Evolutionary conservation across 2,888 invertebrate species (phyloP).

Genomic region (Alsophila aescularia): DNA sequence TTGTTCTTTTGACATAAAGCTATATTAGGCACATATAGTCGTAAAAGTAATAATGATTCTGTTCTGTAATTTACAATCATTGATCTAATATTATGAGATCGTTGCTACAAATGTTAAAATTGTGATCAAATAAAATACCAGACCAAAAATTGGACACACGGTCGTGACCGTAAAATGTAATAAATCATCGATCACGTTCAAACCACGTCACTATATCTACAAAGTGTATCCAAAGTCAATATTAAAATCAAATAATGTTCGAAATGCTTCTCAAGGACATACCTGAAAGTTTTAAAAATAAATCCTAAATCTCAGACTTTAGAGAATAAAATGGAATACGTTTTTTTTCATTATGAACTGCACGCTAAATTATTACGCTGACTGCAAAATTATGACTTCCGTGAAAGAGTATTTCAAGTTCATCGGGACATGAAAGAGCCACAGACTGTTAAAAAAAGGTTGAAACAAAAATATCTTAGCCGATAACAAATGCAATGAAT

Average conservation of each 20-base stretch:
- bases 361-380: conserved; percentile 22
- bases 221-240: conserved; percentile 41
- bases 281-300: conserved; percentile 18
- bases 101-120: too few relatives aligned
- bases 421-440: conserved; percentile 12
- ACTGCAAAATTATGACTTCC: conserved; percentile 33
- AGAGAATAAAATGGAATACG: conserved; percentile 18
- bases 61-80: too few relatives aligned
- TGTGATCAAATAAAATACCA: conserved; percentile 1
- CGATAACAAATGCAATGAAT: neutral
- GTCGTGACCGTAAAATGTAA: conserved; percentile 30
- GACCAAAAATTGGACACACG: conserved; percentile 18
- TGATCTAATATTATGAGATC: too few relatives aligned
- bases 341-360: conserved; percentile 16
- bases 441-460: neutral
- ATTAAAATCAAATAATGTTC: conserved; percentile 35
- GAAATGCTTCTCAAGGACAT: conserved; percentile 37
- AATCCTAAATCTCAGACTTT: conserved; percentile 24
- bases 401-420: conserved; percentile 22
- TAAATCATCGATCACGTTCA: conserved; percentile 46
- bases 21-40: too few relatives aligned
- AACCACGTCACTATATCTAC: conserved; percentile 42
- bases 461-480: neutral
- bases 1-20: too few relatives aligned
- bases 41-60: too few relatives aligned